Evolutionary conservation across 2,888 invertebrate genomes (phyloP), one percentile per base, ranked within the genome.

Genomic region (Drosophila kokeensis): DNA sequence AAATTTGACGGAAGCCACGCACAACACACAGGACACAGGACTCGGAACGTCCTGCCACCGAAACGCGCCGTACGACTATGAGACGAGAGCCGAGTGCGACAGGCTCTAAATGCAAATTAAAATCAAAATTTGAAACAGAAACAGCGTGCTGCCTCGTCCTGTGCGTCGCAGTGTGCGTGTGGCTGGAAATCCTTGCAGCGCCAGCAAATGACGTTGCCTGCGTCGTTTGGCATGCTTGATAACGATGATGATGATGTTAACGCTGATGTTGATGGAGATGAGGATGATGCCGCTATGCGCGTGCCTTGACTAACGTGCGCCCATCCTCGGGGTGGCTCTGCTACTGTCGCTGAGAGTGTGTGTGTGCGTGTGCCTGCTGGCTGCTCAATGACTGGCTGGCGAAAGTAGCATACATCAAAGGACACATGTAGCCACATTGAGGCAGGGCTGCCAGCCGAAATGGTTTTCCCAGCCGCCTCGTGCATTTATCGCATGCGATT

Each of bases 21-120:
- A 73, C 73, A 78, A 64, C 15, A 24, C 38, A 29, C 27, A 38
- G 38, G 73, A 66, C 67, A 45, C 76, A 69, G 82, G 76, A 77
- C 81, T 79, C 72, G 78, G 54, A 80, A 81, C 91, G 87, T 90
- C 91, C 91, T 91, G 79, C 73, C 89, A 77, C 79, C 81, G 72
- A 82, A 89, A 75, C 83, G 83, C 69, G 79, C 77, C 81, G 82
- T 82, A 82, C 83, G 80, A 87, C 80, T 91, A 81, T 91, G 89
- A 90, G 70, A 63, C 84, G 73, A 82, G 69, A 79, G 75, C 69
- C 83, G 81, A 82, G 73, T 79, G 61, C 73, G 78, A 65, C 75
- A 61, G 78, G 69, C 79, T 81, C 88, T 82, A 89, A 90, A 84
- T 89, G 83, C 84, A 89, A 86, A 86, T 86, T 70, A 82, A 89